Evolutionary conservation across 2,797 vertebrate species (phyloP), one percentile per base, ranked within the genome.

Genomic region (Austrolebias charrua): DNA sequence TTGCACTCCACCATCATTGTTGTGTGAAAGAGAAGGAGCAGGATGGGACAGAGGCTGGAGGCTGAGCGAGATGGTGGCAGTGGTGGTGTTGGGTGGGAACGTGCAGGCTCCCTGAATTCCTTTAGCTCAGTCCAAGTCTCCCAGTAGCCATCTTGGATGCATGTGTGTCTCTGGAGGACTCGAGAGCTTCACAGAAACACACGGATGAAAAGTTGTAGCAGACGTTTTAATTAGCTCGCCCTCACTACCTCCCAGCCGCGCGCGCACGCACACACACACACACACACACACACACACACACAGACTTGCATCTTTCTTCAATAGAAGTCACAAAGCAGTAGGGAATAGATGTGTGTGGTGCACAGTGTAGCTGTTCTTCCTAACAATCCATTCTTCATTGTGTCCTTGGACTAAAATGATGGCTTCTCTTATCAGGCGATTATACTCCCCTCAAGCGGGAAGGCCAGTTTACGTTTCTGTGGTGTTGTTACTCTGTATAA

Each of bases 61-160:
- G 63, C 13, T 33, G 79, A 82, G 64, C 51, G 58, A 72, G 48
- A 70, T 73, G 68, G 63, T 69, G 49, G 65, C 28, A 52, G 59
- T 71, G 31, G 73, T 78, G 61, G 45, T 52, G 16, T 59, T 24
- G 70, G 77, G 73, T 78, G 73, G 38, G 75, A 75, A 75, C 28
- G 2, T 20, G 35, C 64, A 79, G 77, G 87, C 79, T 75, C 79
- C 81, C 81, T 65, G 31, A 82, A 89, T 90, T 90, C 87, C 85
- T 86, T 35, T 35, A 66, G 68, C 63, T 78, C 75, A 73, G 79
- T 83, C 70, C 53, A 58, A 49, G 73, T 80, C 66, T 74, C 82
- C 80, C 73, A 69, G 86, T 82, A 74, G 84, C 80, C 71, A 42
- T 6, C 5, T 59, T 77, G 66, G 68, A 73, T 86, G 82, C 80